These are phyloP conservation scores for Leptopilina syphax DNA, from an alignment of 2,888 invertebrate species.

Conservation along the genomic window DNA sequence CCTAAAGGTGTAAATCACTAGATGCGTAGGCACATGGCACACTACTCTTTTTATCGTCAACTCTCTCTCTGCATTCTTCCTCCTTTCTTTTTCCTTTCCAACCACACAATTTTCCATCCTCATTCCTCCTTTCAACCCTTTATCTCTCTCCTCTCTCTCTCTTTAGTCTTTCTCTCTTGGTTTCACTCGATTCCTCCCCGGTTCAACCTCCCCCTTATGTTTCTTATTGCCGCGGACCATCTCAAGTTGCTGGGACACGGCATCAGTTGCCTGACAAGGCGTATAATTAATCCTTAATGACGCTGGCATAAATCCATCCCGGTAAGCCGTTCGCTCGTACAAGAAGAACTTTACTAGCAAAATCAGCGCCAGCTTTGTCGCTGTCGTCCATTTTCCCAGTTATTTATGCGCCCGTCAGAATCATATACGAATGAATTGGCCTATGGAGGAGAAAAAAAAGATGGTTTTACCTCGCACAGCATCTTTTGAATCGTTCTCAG, in stretches of 20 bases:
- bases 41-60: constrained; percentile 34
- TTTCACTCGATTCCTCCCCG: constrained; percentile 27
- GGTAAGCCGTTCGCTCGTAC: constrained; percentile 62
- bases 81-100: not conserved
- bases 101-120: not conserved
- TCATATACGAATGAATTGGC: constrained; percentile 31
- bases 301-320: constrained; percentile 72
- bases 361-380: constrained; percentile 71
- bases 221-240: constrained; percentile 57
- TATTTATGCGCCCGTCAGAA: constrained; percentile 67
- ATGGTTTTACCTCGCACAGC: not conserved
- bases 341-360: constrained; percentile 64
- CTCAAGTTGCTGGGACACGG: constrained; percentile 57
- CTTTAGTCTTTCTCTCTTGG: constrained; percentile 1
- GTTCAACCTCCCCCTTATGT: not conserved
- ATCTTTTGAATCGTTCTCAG: too few species aligned
- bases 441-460: constrained; percentile 23
- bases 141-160: not conserved
- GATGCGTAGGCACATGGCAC: constrained; percentile 45
- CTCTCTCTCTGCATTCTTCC: constrained; percentile 23
- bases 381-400: constrained; percentile 69
- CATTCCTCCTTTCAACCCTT: constrained; percentile 1
- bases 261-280: constrained; percentile 73
- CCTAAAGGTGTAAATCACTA: constrained; percentile 60
- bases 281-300: constrained; percentile 74